Evolutionary conservation across 2,888 invertebrate species (phyloP).

Genomic region (Formica aserva): DNA sequence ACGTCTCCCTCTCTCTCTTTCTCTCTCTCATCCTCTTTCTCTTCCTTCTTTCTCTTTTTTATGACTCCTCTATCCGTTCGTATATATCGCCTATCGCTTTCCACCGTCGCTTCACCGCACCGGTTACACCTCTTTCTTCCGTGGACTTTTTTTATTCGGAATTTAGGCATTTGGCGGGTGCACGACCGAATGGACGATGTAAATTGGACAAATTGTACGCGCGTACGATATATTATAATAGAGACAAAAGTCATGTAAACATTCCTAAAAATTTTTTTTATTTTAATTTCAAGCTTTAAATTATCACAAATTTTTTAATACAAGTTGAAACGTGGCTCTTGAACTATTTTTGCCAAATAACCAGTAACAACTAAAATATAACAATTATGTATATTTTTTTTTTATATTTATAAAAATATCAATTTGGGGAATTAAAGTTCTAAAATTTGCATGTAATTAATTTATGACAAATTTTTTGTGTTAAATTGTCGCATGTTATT

Average conservation of each 20-base stretch:
- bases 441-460: not conserved
- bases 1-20: slow-evolving; percentile 66
- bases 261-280: not conserved
- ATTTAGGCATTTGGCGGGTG: slow-evolving; percentile 62
- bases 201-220: slow-evolving; percentile 51
- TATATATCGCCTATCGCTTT: slow-evolving; percentile 28
- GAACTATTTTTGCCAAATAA: not conserved
- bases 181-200: slow-evolving; percentile 50
- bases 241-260: not conserved
- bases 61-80: slow-evolving; percentile 28
- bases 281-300: not conserved
- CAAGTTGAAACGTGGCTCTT: not conserved
- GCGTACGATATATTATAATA: not conserved
- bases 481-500: not conserved
- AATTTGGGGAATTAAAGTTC: not conserved
- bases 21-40: slow-evolving; percentile 51
- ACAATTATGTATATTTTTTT: not conserved
- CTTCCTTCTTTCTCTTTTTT: slow-evolving; percentile 46
- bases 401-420: not conserved
- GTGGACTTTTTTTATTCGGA: slow-evolving; percentile 15
- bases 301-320: not conserved
- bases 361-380: not conserved
- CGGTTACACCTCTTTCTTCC: slow-evolving; percentile 56
- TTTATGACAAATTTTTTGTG: slow-evolving; percentile 4
- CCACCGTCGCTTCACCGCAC: slow-evolving; percentile 29